Evolutionary conservation across 2,888 invertebrate genomes (phyloP), one percentile per base, ranked within the genome.

Genomic region (Halocaridina rubra): DNA sequence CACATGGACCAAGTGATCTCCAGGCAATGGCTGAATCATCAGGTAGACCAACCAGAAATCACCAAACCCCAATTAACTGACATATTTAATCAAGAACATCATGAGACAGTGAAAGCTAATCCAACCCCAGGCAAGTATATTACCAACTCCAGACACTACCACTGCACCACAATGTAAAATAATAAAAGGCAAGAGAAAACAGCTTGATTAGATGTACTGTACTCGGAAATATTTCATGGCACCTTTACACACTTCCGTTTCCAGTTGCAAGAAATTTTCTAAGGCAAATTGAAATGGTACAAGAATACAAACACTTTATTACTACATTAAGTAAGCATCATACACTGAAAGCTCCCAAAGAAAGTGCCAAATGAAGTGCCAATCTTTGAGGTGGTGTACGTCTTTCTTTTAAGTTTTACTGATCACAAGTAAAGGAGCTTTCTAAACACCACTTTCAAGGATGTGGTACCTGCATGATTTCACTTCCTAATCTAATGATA

Each of bases 221-320:
- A 59, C 5, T 7, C 5, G 16, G 19, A 27, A 16, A 8, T 13
- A 8, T 69, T 29, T 69, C 4, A 69, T 27, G 24, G 7, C 19
- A 27, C 19, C 19, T 69, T 29, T 29, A 69, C n/a, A 27, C 7
- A 16, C 32, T 3, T 19, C 29, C 19, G 16, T 7, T 24, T 24
- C 29, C n/a, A 69, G 29, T 8, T 30, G 4, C 5, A 69, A 16
- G 13, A 33, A 71, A 32, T 33, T 16, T 29, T 24, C 46, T 59
- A 79, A 67, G 79, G 67, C 79, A 46, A 29, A 79, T 10, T 69
- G 79, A 79, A 79, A 79, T 67, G 24, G 29, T 71, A 39, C 24
- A 24, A 29, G 79, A 79, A 71, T 79, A 79, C 79, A 79, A 79
- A 79, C 79, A 79, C 57, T 79, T 79, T 79, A 79, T 79, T 79